Percentiles rank a stretch among this genome's conserved stretches.
phyloP scores from a whole-genome alignment of 1,140 invertebrate genomes.

The Tetramorium parvispinum region DNA sequence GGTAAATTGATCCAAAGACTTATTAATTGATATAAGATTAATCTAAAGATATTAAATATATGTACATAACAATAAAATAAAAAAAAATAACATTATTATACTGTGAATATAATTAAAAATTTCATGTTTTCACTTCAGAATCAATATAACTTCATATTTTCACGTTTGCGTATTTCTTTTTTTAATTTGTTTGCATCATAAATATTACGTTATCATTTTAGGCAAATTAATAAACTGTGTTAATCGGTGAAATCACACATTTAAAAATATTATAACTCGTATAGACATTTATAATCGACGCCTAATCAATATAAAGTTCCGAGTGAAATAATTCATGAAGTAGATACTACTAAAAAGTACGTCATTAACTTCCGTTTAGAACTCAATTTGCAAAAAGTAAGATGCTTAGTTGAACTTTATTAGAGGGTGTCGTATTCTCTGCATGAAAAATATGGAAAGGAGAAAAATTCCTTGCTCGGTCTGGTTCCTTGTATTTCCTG shows the following conservation, averaged over 20 bases:
- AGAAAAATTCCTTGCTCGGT: constrained; percentile 63
- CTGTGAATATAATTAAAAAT: not conserved
- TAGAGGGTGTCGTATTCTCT: constrained; percentile 17
- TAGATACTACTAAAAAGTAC: not conserved
- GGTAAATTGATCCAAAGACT: no score
- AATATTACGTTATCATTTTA: not conserved
- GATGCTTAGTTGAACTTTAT: constrained; percentile 13
- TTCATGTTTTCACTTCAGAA: not conserved
- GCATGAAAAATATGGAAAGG: constrained; percentile 63
- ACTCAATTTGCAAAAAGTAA: constrained; percentile 1
- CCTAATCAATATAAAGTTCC: not conserved
- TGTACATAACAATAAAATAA: not conserved
- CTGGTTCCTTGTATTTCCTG: constrained; percentile 77
- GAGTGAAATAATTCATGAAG: not conserved
- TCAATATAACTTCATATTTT: not conserved
- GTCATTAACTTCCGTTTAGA: constrained; percentile 11
- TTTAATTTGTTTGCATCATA: not conserved
- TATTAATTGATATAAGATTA: not conserved
- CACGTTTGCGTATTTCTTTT: not conserved
- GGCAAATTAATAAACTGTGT: not conserved
- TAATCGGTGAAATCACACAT: not conserved
- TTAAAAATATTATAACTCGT: not conserved
- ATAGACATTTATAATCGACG: not conserved
- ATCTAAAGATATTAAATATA: not conserved
- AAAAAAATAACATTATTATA: not conserved